Conservation (phyloP, 2,888 invertebrate species). For the Clunio marinus region DNA sequence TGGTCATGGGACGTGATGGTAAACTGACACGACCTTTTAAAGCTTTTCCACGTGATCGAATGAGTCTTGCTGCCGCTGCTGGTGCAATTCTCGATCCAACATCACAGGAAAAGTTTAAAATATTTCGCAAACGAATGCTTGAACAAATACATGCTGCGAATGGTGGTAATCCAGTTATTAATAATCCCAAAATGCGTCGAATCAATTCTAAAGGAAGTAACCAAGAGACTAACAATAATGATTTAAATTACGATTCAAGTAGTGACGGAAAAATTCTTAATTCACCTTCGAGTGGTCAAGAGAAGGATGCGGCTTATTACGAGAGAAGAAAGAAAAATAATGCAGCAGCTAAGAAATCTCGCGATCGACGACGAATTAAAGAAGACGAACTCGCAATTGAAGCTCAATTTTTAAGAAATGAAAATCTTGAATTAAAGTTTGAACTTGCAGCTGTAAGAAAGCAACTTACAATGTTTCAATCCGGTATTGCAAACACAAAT, state of each 20-base stretch:
- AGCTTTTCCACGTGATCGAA: slow-evolving; percentile 67
- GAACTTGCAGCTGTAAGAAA: slow-evolving; percentile 63
- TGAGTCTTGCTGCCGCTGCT: slow-evolving; percentile 57
- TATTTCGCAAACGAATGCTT: slow-evolving; percentile 66
- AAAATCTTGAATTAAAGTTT: slow-evolving; percentile 72
- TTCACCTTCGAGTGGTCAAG: slow-evolving; percentile 42
- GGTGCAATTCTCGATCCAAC: slow-evolving; percentile 56
- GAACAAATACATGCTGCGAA: slow-evolving; percentile 62
- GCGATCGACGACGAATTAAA: slow-evolving; percentile 82
- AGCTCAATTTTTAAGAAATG: slow-evolving; percentile 81
- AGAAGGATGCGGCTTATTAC: slow-evolving; percentile 78
- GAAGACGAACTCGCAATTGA: slow-evolving; percentile 90
- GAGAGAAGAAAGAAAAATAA: slow-evolving; percentile 88
- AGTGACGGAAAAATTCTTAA: slow-evolving; percentile 36
- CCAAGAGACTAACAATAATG: slow-evolving; percentile 32
- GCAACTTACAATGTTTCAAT: slow-evolving; percentile 53
- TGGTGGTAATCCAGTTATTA: slow-evolving; percentile 55
- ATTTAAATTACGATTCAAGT: slow-evolving; percentile 39
- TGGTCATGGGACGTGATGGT: slow-evolving; percentile 45
- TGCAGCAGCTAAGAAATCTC: slow-evolving; percentile 88
- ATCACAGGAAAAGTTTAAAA: slow-evolving; percentile 64
- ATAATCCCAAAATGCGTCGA: slow-evolving; percentile 71
- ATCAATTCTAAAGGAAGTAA: slow-evolving; percentile 45
- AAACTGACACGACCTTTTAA: slow-evolving; percentile 62
- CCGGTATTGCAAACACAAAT: too few relatives aligned